Evolutionary conservation across 2,888 invertebrate genomes (phyloP), one percentile per base, ranked within the genome.

Genomic region (Scaptomyza caliginosa): DNA sequence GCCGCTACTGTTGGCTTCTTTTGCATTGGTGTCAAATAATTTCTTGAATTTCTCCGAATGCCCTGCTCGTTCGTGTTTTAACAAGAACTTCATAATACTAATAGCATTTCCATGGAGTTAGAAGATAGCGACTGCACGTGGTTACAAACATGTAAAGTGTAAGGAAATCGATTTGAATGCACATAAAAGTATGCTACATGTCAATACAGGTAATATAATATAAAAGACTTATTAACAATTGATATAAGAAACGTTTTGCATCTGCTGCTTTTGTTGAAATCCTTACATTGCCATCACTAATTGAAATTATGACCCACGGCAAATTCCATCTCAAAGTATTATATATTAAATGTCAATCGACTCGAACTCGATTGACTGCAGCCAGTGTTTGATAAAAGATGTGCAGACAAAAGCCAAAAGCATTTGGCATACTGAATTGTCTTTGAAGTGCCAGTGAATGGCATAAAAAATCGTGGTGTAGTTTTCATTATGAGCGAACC

Each of bases 391-490:
- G 49, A 17, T 39, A 60, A 66, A 32, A 48, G 68, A 62, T 57
- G 50, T 49, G 43, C 43, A 49, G 26, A 57, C 51, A 60, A 59
- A 52, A 46, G 65, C 42, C 24, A 46, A 30, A 5, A 42, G 24
- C 50, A 23, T 43, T 60, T 48, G 30, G 26, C 67, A 55, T 58
- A 75, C 75, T 71, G 84, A 86, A 81, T 88, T 88, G 82, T 51
- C 65, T 85, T 66, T 86, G 57, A 76, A 86, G 87, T 74, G 87
- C 68, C 87, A 80, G 57, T 88, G 87, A 86, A 86, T 84, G 75
- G 66, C 69, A 68, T 69, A 77, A 66, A 77, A 80, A 84, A 81
- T 67, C 54, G 64, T 78, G 52, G 55, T 62, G 38, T 83, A 66
- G 66, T 69, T 75, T 72, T 75, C 66, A 81, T 81, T 87, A 68